Percentiles rank a stretch among this genome's conserved stretches.
These are phyloP conservation scores for Heterotis niloticus DNA, from an alignment of 2,113 vertebrate genomes.

Conservation along the genomic window DNA sequence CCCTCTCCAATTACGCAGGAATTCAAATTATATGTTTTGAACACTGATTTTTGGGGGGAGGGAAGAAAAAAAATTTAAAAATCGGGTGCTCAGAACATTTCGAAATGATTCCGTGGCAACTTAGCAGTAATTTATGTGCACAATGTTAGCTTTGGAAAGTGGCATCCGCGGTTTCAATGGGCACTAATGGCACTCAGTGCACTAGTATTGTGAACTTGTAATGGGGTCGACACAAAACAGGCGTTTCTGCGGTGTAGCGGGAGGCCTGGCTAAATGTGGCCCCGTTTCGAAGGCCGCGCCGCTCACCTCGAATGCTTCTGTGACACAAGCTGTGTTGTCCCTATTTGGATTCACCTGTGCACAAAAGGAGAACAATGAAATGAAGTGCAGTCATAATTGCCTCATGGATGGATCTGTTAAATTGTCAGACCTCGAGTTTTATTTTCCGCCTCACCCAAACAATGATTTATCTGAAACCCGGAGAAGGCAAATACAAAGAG, in stretches of 20 bases:
- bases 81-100: background rate
- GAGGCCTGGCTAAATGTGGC: background rate
- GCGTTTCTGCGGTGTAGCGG: background rate
- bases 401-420: too few species aligned
- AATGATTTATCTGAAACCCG: too few species aligned
- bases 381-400: background rate
- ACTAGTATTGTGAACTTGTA: background rate
- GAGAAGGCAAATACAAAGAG: too few species aligned
- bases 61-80: constrained; percentile 11
- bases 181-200: background rate
- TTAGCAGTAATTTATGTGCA: background rate
- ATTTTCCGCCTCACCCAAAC: too few species aligned
- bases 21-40: constrained; percentile 34
- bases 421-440: too few species aligned
- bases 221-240: background rate
- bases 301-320: too few species aligned
- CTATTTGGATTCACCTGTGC: too few species aligned
- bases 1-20: constrained; percentile 31
- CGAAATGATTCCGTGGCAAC: constrained; percentile 20
- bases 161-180: background rate
- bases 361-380: background rate
- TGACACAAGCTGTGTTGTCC: too few species aligned
- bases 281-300: too few species aligned
- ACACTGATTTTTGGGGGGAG: constrained; percentile 19
- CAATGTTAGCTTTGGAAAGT: background rate